phyloP scores from a whole-genome alignment of 2,888 invertebrate genomes.

The Cistogaster globosa region DNA sequence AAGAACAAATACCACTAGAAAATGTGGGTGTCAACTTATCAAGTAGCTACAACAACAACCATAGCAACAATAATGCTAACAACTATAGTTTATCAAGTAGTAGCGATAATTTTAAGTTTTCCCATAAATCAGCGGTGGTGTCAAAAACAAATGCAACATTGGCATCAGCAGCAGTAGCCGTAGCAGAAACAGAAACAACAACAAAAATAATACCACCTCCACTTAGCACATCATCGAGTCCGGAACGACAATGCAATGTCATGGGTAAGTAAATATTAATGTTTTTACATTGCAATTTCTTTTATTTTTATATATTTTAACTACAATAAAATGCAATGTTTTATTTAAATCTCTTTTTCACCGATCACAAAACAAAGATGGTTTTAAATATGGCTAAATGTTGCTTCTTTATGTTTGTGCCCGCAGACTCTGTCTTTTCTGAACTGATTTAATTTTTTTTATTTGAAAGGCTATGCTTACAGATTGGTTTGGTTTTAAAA shows the following conservation, averaged over 20 bases:
- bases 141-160: constrained; percentile 52
- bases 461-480: too few relatives aligned
- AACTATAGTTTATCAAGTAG: constrained; percentile 38
- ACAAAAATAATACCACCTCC: constrained; percentile 49
- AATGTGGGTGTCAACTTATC: constrained; percentile 59
- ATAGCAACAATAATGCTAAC: constrained; percentile 27
- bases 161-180: constrained; percentile 50
- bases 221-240: constrained; percentile 66
- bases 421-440: too few relatives aligned
- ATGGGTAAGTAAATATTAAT: constrained; percentile 75
- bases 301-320: too few relatives aligned
- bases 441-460: too few relatives aligned
- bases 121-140: constrained; percentile 31
- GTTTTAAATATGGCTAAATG: too few relatives aligned
- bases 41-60: constrained; percentile 63
- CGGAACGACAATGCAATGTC: constrained; percentile 76
- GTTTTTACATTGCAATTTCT: neutral
- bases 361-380: too few relatives aligned
- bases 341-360: too few relatives aligned
- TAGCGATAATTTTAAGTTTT: constrained; percentile 57
- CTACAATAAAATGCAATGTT: too few relatives aligned
- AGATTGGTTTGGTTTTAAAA: too few relatives aligned
- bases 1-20: constrained; percentile 45
- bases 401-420: too few relatives aligned
- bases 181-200: neutral